Base-by-base conservation (phyloP, 2,113 vertebrate genomes). In the Ardeotis arabs region DNA sequence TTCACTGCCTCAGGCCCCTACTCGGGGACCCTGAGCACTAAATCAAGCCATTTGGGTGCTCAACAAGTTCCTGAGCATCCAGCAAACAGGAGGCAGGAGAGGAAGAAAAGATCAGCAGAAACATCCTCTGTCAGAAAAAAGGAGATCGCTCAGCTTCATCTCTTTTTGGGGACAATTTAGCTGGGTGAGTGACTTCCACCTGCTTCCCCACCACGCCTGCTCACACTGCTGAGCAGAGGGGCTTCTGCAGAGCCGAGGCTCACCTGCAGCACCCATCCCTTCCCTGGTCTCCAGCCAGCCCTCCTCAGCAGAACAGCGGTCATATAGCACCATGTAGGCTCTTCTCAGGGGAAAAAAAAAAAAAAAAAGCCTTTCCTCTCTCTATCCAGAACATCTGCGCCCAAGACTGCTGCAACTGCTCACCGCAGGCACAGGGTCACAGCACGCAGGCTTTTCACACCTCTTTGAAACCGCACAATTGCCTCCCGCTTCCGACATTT, bases 401-500 rank as follows among this genome's bases (percentile, higher is more conserved):
- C 53, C 14, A 1, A 28, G 22, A 29, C 37, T 19, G 35, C 59
- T 2, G 0, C 23, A 25, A 35, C 23, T 14, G 10, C 31, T 76
- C 29, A 16, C 84, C 4, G 0, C 66, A 47, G 50, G 20, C n/a
- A 13, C 4, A 4, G 39, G 64, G 77, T 90, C 63, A 68, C 78
- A 72, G 27, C 85, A 25, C 9, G 3, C 15, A 37, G 44, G 68
- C 44, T 91, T 92, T 91, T 95, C 91, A 70, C 68, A 87, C 91
- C 86, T 92, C 93, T 90, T 27, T 23, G 58, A 62, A 88, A 73
- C 16, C 0, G 14, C 60, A 35, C 60, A 18, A 27, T 55, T 74
- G 37, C 76, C 77, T 89, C 49, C 52, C 0, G 2, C 77, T 95
- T 95, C 91, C 12, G 1, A 2, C 37, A 35, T 70, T 52, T 52